Percentiles rank a stretch among this genome's conserved stretches.
These are phyloP conservation scores for Alentia gelatinosa DNA, from an alignment of 2,888 invertebrate species.

Conservation along the genomic window DNA sequence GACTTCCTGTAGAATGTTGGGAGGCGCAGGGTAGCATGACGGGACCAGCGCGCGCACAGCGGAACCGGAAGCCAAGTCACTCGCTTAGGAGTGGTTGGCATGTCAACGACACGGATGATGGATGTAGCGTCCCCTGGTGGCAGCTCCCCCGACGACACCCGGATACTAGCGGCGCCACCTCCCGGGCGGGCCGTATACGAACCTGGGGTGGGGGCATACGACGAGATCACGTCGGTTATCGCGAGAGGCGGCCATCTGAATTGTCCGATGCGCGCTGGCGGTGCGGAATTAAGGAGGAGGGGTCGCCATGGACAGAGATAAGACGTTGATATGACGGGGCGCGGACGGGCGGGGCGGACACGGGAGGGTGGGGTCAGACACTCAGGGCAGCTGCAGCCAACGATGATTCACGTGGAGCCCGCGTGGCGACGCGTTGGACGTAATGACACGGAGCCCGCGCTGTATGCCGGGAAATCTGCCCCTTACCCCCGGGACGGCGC, in stretches of 20 bases:
- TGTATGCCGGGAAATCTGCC: background rate
- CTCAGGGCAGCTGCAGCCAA: background rate
- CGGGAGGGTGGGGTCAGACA: background rate
- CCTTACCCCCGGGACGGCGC: background rate
- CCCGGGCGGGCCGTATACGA: background rate
- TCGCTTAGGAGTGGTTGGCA: background rate
- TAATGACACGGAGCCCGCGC: background rate
- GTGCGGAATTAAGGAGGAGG: background rate
- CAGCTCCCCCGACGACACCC: background rate
- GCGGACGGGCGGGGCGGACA: background rate
- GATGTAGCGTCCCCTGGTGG: background rate
- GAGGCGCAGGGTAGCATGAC: background rate
- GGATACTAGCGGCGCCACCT: background rate
- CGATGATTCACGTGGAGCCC: background rate
- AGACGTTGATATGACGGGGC: background rate
- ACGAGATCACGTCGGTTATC: slow-evolving; percentile 28
- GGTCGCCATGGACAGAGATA: background rate
- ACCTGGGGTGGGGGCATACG: slow-evolving; percentile 22
- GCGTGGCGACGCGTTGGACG: background rate
- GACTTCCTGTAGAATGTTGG: no score
- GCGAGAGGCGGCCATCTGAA: background rate
- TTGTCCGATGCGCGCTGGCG: slow-evolving; percentile 19
- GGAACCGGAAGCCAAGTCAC: background rate
- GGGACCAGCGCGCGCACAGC: background rate
- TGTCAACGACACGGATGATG: background rate